Evolutionary conservation across 2,797 vertebrate genomes (phyloP).

Genomic region (Alcedo atthis): DNA sequence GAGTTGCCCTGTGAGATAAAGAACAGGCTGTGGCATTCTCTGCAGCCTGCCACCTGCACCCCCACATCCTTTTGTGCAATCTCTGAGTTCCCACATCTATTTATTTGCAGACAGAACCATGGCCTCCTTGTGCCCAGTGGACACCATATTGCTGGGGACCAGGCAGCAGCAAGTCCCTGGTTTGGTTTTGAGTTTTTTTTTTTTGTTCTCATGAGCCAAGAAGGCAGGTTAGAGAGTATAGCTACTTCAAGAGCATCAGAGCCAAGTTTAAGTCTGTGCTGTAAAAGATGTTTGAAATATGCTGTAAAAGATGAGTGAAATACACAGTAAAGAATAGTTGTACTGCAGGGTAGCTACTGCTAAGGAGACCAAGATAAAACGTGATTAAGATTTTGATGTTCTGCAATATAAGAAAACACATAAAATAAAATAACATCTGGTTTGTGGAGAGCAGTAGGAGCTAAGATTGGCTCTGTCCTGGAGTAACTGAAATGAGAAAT

Average conservation of each 20-base stretch:
- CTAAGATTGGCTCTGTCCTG: background rate
- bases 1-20: no score
- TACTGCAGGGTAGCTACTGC: background rate
- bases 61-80: no score
- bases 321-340: background rate
- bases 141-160: no score
- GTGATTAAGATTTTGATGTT: background rate
- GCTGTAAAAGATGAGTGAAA: background rate
- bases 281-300: background rate
- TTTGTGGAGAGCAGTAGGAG: background rate
- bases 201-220: no score
- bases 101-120: no score
- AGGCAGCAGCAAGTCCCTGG: no score
- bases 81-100: no score
- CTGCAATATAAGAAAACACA: background rate
- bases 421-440: background rate
- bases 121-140: no score
- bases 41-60: no score
- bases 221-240: background rate
- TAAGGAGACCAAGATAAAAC: background rate
- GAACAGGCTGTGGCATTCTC: no score
- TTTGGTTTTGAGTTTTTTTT: no score
- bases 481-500: background rate
- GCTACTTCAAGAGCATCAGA: background rate
- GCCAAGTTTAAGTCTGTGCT: background rate